Conservation (phyloP, 2,113 vertebrate genomes). For the Aphelocoma coerulescens region DNA sequence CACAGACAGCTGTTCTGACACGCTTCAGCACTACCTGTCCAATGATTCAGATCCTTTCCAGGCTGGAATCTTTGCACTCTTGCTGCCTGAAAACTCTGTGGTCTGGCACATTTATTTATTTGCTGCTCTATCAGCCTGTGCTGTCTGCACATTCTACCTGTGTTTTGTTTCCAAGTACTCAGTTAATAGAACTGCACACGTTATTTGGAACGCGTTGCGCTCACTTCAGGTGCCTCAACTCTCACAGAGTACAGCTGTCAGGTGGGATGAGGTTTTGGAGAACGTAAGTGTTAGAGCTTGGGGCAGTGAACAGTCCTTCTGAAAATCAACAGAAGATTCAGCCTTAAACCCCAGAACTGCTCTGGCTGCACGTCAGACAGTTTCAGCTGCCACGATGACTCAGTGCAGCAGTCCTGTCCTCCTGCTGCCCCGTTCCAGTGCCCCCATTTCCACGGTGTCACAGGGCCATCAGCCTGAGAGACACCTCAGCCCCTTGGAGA, state of each 20-base stretch:
- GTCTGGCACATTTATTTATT: neutral
- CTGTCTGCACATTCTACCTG: neutral
- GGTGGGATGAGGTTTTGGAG: neutral
- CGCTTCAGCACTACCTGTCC: neutral
- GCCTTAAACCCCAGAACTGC: neutral
- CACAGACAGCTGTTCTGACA: neutral
- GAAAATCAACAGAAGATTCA: neutral
- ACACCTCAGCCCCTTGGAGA: accelerated
- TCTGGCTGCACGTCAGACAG: neutral
- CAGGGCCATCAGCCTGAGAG: neutral
- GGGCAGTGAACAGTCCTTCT: neutral
- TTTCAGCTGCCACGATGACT: accelerated
- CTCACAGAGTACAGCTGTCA: neutral
- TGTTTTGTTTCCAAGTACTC: neutral
- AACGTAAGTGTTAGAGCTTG: neutral
- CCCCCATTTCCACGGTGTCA: neutral
- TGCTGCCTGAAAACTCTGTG: neutral
- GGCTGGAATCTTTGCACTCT: neutral
- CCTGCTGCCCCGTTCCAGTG: neutral
- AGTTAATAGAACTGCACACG: neutral
- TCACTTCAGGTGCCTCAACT: neutral
- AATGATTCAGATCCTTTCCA: neutral
- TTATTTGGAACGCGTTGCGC: neutral
- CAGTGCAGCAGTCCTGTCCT: neutral
- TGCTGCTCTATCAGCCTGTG: neutral